These are phyloP conservation scores for Cyaniris semiargus DNA, from an alignment of 2,888 invertebrate species.

Conservation along the genomic window DNA sequence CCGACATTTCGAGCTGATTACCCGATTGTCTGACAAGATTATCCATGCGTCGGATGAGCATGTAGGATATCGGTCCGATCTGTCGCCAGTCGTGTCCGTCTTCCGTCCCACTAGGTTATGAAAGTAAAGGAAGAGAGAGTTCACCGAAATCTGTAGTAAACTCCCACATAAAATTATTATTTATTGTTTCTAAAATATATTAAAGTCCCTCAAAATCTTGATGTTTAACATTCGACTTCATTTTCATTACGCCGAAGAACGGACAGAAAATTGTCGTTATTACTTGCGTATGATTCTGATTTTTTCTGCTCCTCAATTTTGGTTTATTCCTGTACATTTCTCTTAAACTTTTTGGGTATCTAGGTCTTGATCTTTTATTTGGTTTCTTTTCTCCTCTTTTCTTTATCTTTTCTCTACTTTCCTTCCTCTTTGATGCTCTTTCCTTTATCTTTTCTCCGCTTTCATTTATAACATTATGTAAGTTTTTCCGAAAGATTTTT, in stretches of 20 bases:
- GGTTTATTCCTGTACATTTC: not conserved
- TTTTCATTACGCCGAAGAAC: constrained; percentile 60
- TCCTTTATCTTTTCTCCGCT: not conserved
- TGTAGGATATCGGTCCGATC: too few species aligned
- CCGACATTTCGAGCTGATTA: too few species aligned
- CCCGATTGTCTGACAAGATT: too few species aligned
- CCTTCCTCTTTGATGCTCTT: not conserved
- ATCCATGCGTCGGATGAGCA: too few species aligned
- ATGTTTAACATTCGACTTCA: constrained; percentile 46
- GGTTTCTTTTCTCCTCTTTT: not conserved
- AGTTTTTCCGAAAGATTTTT: not conserved
- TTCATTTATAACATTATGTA: not conserved
- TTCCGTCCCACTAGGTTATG: too few species aligned
- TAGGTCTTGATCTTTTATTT: not conserved
- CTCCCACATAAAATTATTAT: too few species aligned
- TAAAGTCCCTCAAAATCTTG: constrained; percentile 32
- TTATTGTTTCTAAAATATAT: too few species aligned
- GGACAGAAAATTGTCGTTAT: constrained; percentile 63
- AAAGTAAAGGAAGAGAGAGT: too few species aligned
- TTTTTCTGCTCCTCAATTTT: not conserved
- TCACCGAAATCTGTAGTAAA: too few species aligned
- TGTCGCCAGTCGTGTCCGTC: too few species aligned
- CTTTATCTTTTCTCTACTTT: not conserved
- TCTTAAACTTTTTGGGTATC: not conserved
- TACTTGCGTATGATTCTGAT: constrained; percentile 39